Evolutionary conservation across 2,888 invertebrate genomes (phyloP), one percentile per base, ranked within the genome.

Genomic region (Andrena camellia): DNA sequence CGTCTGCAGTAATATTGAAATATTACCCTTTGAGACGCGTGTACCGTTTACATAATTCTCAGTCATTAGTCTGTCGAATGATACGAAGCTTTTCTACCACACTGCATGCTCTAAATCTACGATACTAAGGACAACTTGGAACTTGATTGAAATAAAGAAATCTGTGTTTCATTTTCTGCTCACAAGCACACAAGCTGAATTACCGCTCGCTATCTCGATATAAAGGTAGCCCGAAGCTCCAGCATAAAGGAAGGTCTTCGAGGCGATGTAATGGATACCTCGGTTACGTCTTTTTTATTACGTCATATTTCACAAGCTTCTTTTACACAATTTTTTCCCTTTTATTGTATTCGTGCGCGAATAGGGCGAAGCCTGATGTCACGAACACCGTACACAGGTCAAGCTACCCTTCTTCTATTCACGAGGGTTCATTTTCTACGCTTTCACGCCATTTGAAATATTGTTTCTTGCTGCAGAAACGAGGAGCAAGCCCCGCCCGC

Each of bases 1-100:
- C 52, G 67, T 73, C 20, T 17, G 13, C 29, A 7, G 62, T 50
- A 13, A 64, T 29, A 63, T 64, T 69, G 33, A 68, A 74, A 33
- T 26, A 57, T 54, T 23, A 35, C 48, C 6, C 48, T 23, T 57
- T 62, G 42, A 52, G 7, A n/a, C 52, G 4, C 52, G 1, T 1
- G 8, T 2, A 10, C 20, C 33, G 50, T 67, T 42, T 23, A 26
- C 17, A 26, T 50, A 64, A 66, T 74, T 66, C 17, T 10, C 57
- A 23, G 0, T 67, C 33, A 20, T 35, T 23, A 68, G 10, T 7
- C 4, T 29, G 6, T 20, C 8, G 48, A 48, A 48, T 33, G 50
- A 26, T 59, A 48, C 35, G 20, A 35, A 54, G 1, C 35, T 54
- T 33, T 23, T 42, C n/a, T 35, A 20, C 7, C 23, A 57, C 23